Percentiles rank a stretch among this genome's conserved stretches.
Evolutionary conservation across 2,888 invertebrate species (phyloP).

Genomic region (Amphimallon solstitiale): DNA sequence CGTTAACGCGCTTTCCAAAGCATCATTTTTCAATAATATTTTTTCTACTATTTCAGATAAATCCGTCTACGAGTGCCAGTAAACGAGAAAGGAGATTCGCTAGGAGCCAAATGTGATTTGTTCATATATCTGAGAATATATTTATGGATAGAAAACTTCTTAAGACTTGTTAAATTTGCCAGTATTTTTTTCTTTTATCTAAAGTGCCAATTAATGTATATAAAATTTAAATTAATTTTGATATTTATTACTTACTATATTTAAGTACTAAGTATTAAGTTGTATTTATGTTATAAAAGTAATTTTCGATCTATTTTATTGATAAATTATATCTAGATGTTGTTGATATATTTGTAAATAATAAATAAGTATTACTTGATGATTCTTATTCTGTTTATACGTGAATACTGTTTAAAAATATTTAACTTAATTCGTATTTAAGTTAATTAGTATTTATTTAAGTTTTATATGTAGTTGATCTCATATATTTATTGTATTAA

Average conservation of each 20-base stretch:
- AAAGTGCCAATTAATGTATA: background rate
- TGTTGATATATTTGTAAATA: too few relatives aligned
- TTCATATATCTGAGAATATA: background rate
- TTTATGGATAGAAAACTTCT: background rate
- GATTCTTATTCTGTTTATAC: too few relatives aligned
- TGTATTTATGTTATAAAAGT: too few relatives aligned
- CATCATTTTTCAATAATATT: conserved; percentile 27
- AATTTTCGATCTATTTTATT: too few relatives aligned
- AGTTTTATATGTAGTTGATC: too few relatives aligned
- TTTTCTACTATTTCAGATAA: conserved; percentile 37
- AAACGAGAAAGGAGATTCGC: background rate
- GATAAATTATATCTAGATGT: too few relatives aligned
- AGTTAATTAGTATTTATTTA: too few relatives aligned
- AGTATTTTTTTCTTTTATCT: background rate
- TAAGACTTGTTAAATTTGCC: conserved; percentile 2
- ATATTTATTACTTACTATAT: background rate
- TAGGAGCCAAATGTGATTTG: conserved; percentile 11
- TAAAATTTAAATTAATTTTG: background rate
- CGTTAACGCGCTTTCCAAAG: conserved; percentile 2
- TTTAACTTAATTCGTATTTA: too few relatives aligned
- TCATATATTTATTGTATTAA: too few relatives aligned
- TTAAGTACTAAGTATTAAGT: too few relatives aligned
- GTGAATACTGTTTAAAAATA: too few relatives aligned
- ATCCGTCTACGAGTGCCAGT: conserved; percentile 37
- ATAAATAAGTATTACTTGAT: too few relatives aligned